A percentile compares a stretch with the other conserved stretches of the same genome.
Evolutionary conservation across 2,113 vertebrate species (phyloP).

Genomic region (Gnathonemus echidnorhynchus): DNA sequence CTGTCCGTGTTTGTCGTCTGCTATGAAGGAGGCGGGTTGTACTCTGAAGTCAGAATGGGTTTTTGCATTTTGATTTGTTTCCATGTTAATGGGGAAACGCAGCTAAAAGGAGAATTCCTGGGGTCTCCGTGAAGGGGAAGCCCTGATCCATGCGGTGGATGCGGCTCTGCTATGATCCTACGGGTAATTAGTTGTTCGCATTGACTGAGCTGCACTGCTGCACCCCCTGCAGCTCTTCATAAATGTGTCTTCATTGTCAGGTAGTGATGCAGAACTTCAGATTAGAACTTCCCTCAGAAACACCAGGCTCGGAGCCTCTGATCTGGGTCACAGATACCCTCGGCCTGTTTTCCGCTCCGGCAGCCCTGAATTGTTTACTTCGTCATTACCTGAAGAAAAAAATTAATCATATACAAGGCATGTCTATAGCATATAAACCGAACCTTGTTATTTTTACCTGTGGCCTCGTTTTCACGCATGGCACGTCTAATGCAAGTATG

Average conservation of each 20-base stretch:
- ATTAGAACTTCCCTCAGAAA: constrained; percentile 53
- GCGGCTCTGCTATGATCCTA: constrained; percentile 19
- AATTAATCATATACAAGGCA: not conserved
- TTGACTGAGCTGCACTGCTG: constrained; percentile 53
- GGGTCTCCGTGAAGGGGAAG: constrained; percentile 36
- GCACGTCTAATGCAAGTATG: not conserved
- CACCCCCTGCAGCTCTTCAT: constrained; percentile 54
- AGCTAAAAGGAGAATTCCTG: constrained; percentile 31
- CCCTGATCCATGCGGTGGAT: constrained; percentile 51
- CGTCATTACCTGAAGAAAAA: not conserved
- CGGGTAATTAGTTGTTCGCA: constrained; percentile 55
- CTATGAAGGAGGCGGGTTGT: constrained; percentile 22
- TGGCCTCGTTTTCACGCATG: not conserved
- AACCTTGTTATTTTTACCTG: not conserved
- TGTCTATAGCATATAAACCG: not conserved
- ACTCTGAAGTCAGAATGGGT: constrained; percentile 20
- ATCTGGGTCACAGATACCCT: constrained; percentile 53
- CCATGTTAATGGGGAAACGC: constrained; percentile 21
- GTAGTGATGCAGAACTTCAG: constrained; percentile 56
- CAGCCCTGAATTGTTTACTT: not conserved
- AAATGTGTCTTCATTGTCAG: constrained; percentile 56
- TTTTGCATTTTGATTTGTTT: constrained; percentile 38
- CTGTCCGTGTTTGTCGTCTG: constrained; percentile 21
- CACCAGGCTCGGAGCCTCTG: constrained; percentile 43
- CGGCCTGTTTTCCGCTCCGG: constrained; percentile 12